Conservation (phyloP, 2,888 invertebrate species). For the Cancer borealis region DNA sequence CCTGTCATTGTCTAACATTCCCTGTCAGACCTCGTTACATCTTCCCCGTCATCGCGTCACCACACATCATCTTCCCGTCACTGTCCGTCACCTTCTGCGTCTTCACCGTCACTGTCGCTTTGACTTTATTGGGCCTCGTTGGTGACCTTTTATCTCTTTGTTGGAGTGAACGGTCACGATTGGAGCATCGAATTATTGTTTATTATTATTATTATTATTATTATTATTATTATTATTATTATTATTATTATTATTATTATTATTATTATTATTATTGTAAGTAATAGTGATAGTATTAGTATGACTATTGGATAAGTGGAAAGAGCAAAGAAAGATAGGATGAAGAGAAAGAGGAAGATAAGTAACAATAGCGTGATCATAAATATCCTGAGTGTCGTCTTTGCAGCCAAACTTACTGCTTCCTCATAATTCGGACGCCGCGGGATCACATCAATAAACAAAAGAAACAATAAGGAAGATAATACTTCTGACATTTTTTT, state of each 20-base stretch:
- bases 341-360: not conserved
- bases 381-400: not conserved
- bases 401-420: not conserved
- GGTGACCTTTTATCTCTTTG: not conserved
- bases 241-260: too few species aligned
- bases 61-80: not conserved
- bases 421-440: not conserved
- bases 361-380: not conserved
- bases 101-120: not conserved
- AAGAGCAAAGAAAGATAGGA: not conserved
- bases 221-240: not conserved
- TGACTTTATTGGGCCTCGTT: not conserved
- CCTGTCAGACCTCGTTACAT: not conserved
- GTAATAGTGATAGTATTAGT: not conserved
- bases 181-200: not conserved
- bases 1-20: not conserved
- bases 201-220: not conserved
- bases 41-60: not conserved
- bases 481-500: not conserved
- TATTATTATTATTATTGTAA: not conserved
- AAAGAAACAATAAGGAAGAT: not conserved
- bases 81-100: not conserved
- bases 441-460: not conserved
- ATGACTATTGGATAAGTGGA: not conserved
- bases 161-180: not conserved